phyloP scores from a whole-genome alignment of 1,140 invertebrate genomes.

The Drosophila carrolli region DNA sequence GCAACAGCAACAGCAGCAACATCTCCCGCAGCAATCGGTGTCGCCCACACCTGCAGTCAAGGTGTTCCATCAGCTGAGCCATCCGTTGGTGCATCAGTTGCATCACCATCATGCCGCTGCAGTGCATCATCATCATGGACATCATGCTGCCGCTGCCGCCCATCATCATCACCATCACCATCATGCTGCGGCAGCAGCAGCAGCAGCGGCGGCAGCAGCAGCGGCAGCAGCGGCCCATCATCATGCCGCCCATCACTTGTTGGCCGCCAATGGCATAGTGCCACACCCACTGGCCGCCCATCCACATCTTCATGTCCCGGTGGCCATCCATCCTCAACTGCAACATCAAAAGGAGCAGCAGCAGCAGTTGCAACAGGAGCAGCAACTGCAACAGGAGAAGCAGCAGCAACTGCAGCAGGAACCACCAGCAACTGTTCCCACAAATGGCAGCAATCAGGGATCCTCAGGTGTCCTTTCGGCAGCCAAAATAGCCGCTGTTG shows the following conservation, averaged over 20 bases:
- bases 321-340: conserved; percentile 53
- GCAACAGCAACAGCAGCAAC: conserved; percentile 64
- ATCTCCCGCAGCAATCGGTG: conserved; percentile 43
- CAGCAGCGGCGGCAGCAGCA: conserved; percentile 58
- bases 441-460: conserved; percentile 22
- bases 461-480: conserved; percentile 64
- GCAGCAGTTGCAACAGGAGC: conserved; percentile 24
- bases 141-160: conserved; percentile 42
- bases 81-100: conserved; percentile 60
- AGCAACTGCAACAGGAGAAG: conserved; percentile 7
- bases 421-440: conserved; percentile 16
- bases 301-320: conserved; percentile 70
- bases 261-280: conserved; percentile 59
- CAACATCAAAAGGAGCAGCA: conserved; percentile 39
- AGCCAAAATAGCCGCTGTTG: conserved; percentile 52
- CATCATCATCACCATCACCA: conserved; percentile 60
- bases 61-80: conserved; percentile 59
- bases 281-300: conserved; percentile 68
- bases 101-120: conserved; percentile 48
- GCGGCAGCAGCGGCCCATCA: conserved; percentile 57
- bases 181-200: conserved; percentile 57
- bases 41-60: conserved; percentile 26
- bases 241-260: conserved; percentile 63
- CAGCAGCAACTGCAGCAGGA: conserved; percentile 2
- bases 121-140: conserved; percentile 30